Percentiles rank a stretch among this genome's conserved stretches.
These are phyloP conservation scores for Isurus oxyrinchus DNA, from an alignment of 2,113 vertebrate species.

Conservation along the genomic window DNA sequence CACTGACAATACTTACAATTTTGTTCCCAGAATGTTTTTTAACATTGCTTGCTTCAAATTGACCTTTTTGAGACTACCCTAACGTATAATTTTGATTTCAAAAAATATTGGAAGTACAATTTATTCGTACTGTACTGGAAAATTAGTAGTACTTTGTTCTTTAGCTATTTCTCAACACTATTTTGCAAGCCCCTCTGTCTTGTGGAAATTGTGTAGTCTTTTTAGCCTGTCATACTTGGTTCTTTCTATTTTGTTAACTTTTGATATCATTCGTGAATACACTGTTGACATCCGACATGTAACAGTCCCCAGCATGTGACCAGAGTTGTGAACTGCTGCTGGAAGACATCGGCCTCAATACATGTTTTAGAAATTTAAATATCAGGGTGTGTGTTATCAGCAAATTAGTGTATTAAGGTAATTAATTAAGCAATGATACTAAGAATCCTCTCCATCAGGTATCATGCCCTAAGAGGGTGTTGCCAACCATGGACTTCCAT, in stretches of 20 bases:
- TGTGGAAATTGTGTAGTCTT: neutral
- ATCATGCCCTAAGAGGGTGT: no score
- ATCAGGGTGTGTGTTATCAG: neutral
- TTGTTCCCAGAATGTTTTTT: neutral
- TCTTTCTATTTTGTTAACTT: conserved; percentile 16
- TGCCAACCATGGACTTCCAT: no score
- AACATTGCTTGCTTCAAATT: neutral
- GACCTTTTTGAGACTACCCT: neutral
- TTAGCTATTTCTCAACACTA: neutral
- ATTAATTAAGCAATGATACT: neutral
- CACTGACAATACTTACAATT: neutral
- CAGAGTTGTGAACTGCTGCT: neutral
- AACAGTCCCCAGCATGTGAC: neutral
- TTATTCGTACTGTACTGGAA: neutral
- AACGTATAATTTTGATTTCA: neutral
- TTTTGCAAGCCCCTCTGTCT: neutral
- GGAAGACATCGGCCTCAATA: neutral
- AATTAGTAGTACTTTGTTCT: neutral
- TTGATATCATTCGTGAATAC: neutral
- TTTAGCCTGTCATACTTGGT: neutral
- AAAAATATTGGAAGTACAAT: neutral
- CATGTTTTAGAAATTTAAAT: neutral
- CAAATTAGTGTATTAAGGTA: neutral
- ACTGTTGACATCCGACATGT: neutral
- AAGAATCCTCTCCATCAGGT: no score